Evolutionary conservation across 2,113 vertebrate genomes (phyloP), one percentile per base, ranked within the genome.

Genomic region (Oreochromis spilurus): DNA sequence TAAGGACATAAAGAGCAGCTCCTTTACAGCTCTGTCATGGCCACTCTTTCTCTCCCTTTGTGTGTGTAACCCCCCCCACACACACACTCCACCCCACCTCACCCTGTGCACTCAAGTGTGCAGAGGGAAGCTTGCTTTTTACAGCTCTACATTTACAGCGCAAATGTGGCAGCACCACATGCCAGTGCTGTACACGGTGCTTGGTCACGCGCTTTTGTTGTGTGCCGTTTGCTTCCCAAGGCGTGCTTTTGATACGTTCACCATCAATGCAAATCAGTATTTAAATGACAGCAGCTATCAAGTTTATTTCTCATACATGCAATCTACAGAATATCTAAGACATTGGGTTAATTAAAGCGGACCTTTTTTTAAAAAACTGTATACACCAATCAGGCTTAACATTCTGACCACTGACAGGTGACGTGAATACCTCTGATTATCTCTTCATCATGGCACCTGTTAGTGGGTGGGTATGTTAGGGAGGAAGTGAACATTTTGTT

Each of bases 1-100:
- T 83, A 60, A 85, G 83, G 62, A 83, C 80, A 90, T 48, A 78
- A 78, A 86, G 65, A 65, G 78, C 85, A 79, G 81, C 81, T 86
- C 72, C 45, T 88, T 90, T 85, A 85, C 81, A 85, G 62, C 86
- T 48, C 87, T 45, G 72, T 82, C 88, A 84, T 34, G 79, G 78
- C 60, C 14, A 24, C 29, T 57, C 84, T 60, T 83, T 86, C 55
- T 45, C 78, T 86, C 12, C 1, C 48, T 89, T 81, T 31, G 58
- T 81, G 82, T 79, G 85, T 78, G 52, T 24, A 67, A 67, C 62
- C 62, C 36, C n/a, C 38, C 38, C 9, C 10, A 1, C 62, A 16
- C 65, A 70, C 36, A 70, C 65, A 70, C 13, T 3, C 67, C 67
- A 43, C 40, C 24, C 53, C 40, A 40, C 55, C 62, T 38, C 62